Base-by-base conservation (phyloP, 2,888 invertebrate genomes). In the Polyommatus icarus region DNA sequence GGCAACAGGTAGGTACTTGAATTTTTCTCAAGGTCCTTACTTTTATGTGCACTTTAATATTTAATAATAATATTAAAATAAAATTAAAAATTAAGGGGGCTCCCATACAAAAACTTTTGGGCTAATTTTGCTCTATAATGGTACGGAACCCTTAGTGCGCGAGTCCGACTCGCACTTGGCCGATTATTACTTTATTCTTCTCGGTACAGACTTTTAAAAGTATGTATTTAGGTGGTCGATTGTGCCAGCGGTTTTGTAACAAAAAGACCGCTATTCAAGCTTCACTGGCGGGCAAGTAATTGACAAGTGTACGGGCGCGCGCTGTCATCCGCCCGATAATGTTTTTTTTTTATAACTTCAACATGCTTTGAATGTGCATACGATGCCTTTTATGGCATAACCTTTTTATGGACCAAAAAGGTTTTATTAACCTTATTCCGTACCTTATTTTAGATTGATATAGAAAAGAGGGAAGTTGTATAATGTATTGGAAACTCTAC, bases 291-390 rank as follows among this genome's bases (percentile, higher is more conserved):
- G 75, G 50, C 82, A 82, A 84, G 87, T 90, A 91, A 91, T 91
- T 91, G 92, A 91, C 92, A 91, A 87, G 86, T 89, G 89, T 90
- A 89, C 89, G 87, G 84, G 81, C 85, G 89, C 24, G 50, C 50
- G 15, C 20, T 50, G 73, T 73, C 75, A 50, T 75, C 18, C 75
- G 50, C 10, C 50, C 20, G 73, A 73, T 73, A 40, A 40, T 20
- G 46, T 73, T 72, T 73, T 40, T 73, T 24, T 72, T 76, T 29
- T 76, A 57, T 32, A 54, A 59, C 32, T 54, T 29, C 76, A 61
- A 59, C 61, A 72, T 72, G 36, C 10, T 72, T 72, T 72, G 40
- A 36, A 40, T 72, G 72, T 72, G 72, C 72, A 72, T 72, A 40
- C 72, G 72, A 36, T 40, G 72, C 72, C 72, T 40, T 40, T 72